phyloP scores from a whole-genome alignment of 2,113 vertebrate species.

The Pelmatolapia mariae region DNA sequence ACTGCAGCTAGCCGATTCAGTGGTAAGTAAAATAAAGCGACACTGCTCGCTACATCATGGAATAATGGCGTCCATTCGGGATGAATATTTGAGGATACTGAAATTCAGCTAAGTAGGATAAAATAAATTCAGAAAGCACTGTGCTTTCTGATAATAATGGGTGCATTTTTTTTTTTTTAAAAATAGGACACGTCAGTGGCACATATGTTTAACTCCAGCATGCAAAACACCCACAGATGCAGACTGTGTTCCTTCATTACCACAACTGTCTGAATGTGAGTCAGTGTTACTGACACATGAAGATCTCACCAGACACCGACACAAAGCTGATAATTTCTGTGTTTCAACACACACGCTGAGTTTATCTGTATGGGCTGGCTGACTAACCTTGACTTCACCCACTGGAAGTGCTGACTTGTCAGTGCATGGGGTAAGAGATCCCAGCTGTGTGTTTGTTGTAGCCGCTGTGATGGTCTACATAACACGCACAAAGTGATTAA shows the following conservation, averaged over 20 bases:
- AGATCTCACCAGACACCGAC: neutral
- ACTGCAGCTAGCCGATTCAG: rapidly evolving
- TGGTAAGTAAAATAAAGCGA: neutral
- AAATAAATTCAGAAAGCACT: neutral
- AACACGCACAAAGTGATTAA: neutral
- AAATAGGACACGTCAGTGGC: neutral
- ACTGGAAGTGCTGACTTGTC: conserved; percentile 10
- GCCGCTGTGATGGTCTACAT: neutral
- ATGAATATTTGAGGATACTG: neutral
- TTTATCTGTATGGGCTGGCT: neutral
- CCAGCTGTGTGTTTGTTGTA: conserved; percentile 5
- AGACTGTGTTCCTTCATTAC: neutral
- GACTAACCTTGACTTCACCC: conserved; percentile 48
- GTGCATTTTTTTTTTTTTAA: neutral
- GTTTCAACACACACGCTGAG: neutral
- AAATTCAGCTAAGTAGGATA: neutral
- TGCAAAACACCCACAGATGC: neutral
- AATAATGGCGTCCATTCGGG: neutral
- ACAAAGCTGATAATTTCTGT: neutral
- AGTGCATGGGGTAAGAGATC: neutral
- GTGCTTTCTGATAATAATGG: neutral
- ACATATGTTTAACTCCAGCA: neutral
- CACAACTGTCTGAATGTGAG: conserved; percentile 6
- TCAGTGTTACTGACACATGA: neutral
- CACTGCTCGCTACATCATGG: neutral